A percentile compares a stretch with the other conserved stretches of the same genome.
Evolutionary conservation across 2,888 invertebrate species (phyloP).

Genomic region (Apomyelois bistriatella): DNA sequence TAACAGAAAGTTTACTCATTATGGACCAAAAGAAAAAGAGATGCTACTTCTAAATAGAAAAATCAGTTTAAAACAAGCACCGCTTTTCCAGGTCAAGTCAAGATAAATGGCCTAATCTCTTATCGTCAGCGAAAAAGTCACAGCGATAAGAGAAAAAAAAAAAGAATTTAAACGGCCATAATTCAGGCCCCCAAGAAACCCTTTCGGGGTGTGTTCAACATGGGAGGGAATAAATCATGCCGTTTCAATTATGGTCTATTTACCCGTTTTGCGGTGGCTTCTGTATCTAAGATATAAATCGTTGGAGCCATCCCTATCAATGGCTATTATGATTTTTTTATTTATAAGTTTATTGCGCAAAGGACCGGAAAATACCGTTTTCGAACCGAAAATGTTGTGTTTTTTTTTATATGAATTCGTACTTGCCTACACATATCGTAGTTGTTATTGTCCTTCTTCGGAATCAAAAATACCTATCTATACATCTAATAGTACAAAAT

Average conservation of each 20-base stretch:
- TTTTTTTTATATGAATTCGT: no score
- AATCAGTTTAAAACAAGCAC: conserved; percentile 20
- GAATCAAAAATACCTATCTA: no score
- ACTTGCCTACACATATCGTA: no score
- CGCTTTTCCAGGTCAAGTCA: conserved; percentile 45
- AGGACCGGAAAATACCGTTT: not conserved
- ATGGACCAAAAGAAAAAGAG: no score
- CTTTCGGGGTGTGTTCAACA: conserved; percentile 34
- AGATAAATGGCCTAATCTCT: conserved; percentile 68
- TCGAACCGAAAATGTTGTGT: not conserved
- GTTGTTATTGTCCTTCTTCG: no score
- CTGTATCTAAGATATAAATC: conserved; percentile 31
- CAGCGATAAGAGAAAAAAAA: conserved; percentile 66
- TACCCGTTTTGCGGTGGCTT: conserved; percentile 31
- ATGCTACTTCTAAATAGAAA: not conserved
- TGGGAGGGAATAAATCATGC: conserved; percentile 50
- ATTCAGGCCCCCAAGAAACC: conserved; percentile 52
- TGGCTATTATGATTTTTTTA: conserved; percentile 13
- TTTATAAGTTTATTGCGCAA: not conserved
- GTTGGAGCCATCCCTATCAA: conserved; percentile 24
- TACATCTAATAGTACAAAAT: no score
- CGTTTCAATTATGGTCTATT: conserved; percentile 61
- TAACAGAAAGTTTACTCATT: no score
- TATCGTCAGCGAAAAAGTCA: conserved; percentile 60
- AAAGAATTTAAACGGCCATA: conserved; percentile 71